Evolutionary conservation across 1,140 invertebrate species (phyloP).

Genomic region (Drosophila truncata): DNA sequence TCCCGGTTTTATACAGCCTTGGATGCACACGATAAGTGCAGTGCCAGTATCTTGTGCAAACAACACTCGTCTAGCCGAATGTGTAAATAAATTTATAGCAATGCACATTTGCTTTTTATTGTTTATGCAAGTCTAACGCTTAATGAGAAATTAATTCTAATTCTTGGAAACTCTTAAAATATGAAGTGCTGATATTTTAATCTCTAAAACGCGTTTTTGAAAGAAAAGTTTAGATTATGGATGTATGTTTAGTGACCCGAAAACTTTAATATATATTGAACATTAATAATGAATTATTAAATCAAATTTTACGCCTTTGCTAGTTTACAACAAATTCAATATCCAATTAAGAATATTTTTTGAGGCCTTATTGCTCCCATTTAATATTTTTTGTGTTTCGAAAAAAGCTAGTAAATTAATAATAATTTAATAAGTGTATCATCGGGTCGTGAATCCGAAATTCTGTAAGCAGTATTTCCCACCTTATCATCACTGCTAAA

Average conservation of each 20-base stretch:
- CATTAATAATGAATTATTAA: too few relatives aligned
- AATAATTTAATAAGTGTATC: not conserved
- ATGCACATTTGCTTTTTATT: constrained; percentile 3
- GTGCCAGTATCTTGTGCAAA: constrained; percentile 21
- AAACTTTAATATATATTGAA: not conserved
- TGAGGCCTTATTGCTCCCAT: not conserved
- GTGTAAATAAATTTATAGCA: constrained; percentile 14
- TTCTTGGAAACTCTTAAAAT: not conserved
- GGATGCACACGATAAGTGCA: constrained; percentile 6
- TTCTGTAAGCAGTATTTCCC: not conserved
- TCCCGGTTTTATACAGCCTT: constrained; percentile 4
- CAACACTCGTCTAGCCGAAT: constrained; percentile 26
- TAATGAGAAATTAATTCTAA: not conserved
- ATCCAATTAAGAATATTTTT: not conserved
- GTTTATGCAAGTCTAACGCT: constrained; percentile 4
- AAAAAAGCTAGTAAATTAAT: not conserved
- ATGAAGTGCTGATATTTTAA: not conserved
- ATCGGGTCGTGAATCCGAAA: not conserved
- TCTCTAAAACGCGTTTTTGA: not conserved
- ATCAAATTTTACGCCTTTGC: too few relatives aligned
- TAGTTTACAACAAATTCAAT: not conserved
- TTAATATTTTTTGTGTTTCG: not conserved
- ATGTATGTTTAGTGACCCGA: not conserved
- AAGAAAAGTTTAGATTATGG: not conserved
- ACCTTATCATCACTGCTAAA: constrained; percentile 10